These are phyloP conservation scores for Isaurus tuberculatus DNA, from an alignment of 92 coral and sea anemone genomes.

Conservation along the genomic window DNA sequence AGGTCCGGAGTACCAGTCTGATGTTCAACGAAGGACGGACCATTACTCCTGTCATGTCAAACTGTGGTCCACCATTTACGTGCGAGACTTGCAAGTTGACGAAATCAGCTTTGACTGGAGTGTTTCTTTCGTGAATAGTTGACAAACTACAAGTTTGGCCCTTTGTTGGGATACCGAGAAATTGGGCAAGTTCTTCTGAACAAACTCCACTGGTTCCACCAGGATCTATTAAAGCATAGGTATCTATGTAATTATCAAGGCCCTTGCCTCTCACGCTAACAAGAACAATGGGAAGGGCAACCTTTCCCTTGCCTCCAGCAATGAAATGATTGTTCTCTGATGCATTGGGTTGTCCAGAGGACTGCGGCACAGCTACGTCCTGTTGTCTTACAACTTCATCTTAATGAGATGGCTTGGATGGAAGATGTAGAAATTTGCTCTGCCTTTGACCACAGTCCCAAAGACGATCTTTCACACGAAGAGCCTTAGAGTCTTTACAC, in stretches of 20 bases:
- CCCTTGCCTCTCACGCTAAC: conserved; percentile 60
- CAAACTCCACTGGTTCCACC: conserved; percentile 62
- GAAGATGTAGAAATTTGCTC: conserved; percentile 54
- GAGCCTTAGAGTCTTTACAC: neutral
- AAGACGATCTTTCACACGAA: conserved; percentile 30
- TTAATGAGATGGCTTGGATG: conserved; percentile 41
- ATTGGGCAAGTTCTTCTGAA: conserved; percentile 61
- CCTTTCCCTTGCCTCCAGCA: conserved; percentile 50
- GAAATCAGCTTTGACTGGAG: conserved; percentile 45
- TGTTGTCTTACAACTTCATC: conserved; percentile 14
- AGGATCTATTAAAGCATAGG: conserved; percentile 61
- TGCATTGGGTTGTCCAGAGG: conserved; percentile 37
- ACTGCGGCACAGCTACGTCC: conserved; percentile 37
- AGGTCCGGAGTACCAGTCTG: conserved; percentile 59
- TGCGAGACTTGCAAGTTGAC: conserved; percentile 55
- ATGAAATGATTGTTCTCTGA: conserved; percentile 42
- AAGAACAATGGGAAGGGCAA: conserved; percentile 59
- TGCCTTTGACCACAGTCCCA: conserved; percentile 56
- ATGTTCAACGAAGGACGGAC: conserved; percentile 62
- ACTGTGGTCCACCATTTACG: conserved; percentile 50
- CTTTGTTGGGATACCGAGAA: conserved; percentile 51
- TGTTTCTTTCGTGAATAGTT: conserved; percentile 48
- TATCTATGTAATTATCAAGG: conserved; percentile 52
- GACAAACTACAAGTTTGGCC: conserved; percentile 39
- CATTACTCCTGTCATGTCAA: conserved; percentile 60